Evolutionary conservation across 2,888 invertebrate species (phyloP).

Genomic region (Platycheirus albimanus): DNA sequence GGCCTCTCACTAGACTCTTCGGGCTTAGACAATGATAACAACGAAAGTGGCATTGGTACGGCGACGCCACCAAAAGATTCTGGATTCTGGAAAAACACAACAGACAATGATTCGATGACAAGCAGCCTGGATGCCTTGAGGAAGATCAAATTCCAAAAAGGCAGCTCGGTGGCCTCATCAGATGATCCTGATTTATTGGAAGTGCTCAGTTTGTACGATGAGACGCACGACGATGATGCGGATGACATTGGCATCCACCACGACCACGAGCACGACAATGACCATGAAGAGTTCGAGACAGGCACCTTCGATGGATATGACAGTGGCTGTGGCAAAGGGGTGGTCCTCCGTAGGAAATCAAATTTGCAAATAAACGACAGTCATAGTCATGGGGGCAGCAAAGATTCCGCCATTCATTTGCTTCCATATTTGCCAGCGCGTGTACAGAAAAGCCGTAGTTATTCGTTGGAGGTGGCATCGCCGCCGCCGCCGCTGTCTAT

Average conservation of each 20-base stretch:
- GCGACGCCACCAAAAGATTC: conserved; percentile 82
- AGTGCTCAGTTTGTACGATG: conserved; percentile 81
- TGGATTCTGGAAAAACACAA: conserved; percentile 80
- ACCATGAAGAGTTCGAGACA: conserved; percentile 80
- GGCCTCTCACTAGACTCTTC: conserved; percentile 82
- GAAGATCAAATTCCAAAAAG: conserved; percentile 81
- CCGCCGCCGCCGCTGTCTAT: too few relatives aligned
- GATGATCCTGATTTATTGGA: conserved; percentile 82
- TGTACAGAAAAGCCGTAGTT: conserved; percentile 79
- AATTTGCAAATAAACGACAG: conserved; percentile 62
- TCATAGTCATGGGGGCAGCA: conserved; percentile 70
- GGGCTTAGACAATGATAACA: conserved; percentile 81
- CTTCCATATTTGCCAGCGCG: conserved; percentile 76
- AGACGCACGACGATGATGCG: conserved; percentile 78
- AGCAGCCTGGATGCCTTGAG: conserved; percentile 80
- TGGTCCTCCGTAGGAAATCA: conserved; percentile 80
- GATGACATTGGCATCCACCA: conserved; percentile 76
- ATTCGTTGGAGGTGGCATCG: conserved; percentile 80
- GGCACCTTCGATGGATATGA: conserved; percentile 80
- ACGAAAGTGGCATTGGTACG: conserved; percentile 82
- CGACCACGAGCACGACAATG: conserved; percentile 78
- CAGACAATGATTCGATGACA: conserved; percentile 80
- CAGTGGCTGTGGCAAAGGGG: conserved; percentile 76
- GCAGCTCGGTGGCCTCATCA: conserved; percentile 80
- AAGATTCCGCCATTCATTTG: conserved; percentile 79